phyloP scores from a whole-genome alignment of 1,140 invertebrate species.

The Eciton burchellii region DNA sequence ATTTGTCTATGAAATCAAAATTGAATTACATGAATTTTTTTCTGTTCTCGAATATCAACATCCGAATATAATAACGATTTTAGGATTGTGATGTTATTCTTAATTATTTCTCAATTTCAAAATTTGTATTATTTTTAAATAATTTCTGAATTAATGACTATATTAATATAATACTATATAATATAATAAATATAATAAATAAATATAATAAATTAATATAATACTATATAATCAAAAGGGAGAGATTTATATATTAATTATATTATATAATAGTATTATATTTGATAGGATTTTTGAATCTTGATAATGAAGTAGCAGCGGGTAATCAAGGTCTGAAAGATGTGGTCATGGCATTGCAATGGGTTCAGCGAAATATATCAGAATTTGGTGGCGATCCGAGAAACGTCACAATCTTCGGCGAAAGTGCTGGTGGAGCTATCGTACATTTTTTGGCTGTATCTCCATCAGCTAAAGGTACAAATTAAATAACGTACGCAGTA shows the following conservation, averaged over 20 bases:
- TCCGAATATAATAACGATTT: too few relatives aligned
- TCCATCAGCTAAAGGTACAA: slow-evolving; percentile 70
- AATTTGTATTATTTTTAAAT: too few relatives aligned
- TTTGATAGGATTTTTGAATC: slow-evolving; percentile 74
- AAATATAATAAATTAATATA: too few relatives aligned
- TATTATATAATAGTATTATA: neutral
- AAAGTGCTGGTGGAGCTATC: slow-evolving; percentile 86
- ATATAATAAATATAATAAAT: too few relatives aligned
- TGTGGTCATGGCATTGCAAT: slow-evolving; percentile 87
- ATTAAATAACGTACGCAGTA: neutral
- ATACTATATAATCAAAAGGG: too few relatives aligned
- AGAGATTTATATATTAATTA: slow-evolving; percentile 3
- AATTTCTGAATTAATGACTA: too few relatives aligned
- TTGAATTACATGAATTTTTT: too few relatives aligned
- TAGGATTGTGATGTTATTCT: too few relatives aligned
- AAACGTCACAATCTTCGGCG: slow-evolving; percentile 89
- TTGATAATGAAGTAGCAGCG: slow-evolving; percentile 69
- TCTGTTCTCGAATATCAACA: too few relatives aligned
- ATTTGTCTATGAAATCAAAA: too few relatives aligned
- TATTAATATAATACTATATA: too few relatives aligned
- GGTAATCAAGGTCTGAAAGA: slow-evolving; percentile 87
- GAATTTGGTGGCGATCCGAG: slow-evolving; percentile 88
- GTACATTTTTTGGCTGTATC: slow-evolving; percentile 78
- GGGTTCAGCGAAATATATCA: slow-evolving; percentile 88
- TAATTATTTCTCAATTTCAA: too few relatives aligned